Conservation (phyloP, 2,888 invertebrate genomes). For the Marasmarcha lunaedactyla region DNA sequence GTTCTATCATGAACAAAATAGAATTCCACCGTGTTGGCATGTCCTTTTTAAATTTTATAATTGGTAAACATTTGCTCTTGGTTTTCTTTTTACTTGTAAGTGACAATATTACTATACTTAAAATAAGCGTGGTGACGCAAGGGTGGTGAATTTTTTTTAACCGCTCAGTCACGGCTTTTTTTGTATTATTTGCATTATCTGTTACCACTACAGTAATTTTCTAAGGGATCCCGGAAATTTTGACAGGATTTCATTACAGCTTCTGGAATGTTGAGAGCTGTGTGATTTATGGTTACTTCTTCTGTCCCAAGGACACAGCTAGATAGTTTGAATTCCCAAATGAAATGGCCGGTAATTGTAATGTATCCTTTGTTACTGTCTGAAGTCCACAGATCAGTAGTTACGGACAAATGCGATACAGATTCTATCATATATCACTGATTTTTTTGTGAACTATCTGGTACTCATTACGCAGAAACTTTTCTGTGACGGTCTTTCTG, state of each 20-base stretch:
- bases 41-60: constrained; percentile 6
- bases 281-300: not conserved
- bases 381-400: not conserved
- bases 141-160: constrained; percentile 1
- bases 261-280: not conserved
- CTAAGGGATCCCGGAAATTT: not conserved
- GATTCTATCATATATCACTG: not conserved
- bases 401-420: constrained; percentile 1
- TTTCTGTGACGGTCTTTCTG: not conserved
- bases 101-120: constrained; percentile 4
- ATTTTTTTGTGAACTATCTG: not conserved
- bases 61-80: constrained; percentile 6
- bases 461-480: not conserved
- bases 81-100: constrained; percentile 6
- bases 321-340: not conserved
- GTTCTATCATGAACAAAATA: too few species aligned
- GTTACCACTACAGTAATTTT: too few species aligned
- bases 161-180: not conserved
- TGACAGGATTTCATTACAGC: not conserved
- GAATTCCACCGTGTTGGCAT: constrained; percentile 9
- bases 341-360: constrained; percentile 1
- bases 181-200: not conserved
- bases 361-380: not conserved
- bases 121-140: not conserved
- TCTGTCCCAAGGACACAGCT: not conserved